Conservation (phyloP, 1,140 invertebrate species). For the Pachypsylla venusta region DNA sequence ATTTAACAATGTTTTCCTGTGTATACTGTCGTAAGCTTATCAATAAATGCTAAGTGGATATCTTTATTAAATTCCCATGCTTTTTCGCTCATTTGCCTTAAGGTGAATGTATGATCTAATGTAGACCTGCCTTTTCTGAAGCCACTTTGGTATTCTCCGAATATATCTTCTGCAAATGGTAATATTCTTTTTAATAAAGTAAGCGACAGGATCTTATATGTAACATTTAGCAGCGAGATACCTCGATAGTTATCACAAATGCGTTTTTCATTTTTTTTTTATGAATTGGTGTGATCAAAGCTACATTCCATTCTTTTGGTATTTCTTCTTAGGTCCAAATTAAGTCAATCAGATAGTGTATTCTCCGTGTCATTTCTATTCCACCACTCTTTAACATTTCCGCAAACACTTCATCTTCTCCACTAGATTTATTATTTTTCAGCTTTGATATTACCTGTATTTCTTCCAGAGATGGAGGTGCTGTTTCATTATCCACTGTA, state of each 20-base stretch:
- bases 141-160: constrained; percentile 10
- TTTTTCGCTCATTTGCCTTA: background rate
- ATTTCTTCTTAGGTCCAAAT: background rate
- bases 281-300: constrained; percentile 1
- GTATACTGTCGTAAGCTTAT: background rate
- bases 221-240: background rate
- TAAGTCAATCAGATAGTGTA: background rate
- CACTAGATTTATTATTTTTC: constrained; percentile 7
- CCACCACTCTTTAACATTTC: background rate
- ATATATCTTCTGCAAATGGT: background rate
- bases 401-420: background rate
- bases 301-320: constrained; percentile 2
- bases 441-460: background rate
- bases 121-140: constrained; percentile 1
- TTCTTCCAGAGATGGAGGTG: background rate
- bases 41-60: background rate
- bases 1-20: background rate
- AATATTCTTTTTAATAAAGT: background rate
- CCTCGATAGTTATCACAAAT: constrained; percentile 6
- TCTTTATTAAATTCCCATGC: background rate
- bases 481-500: background rate
- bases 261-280: constrained; percentile 12
- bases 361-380: background rate
- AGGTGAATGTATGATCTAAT: constrained; percentile 7
- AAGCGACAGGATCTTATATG: constrained; percentile 6